Conservation (phyloP, 2,113 vertebrate genomes). For the Gobio gobio region DNA sequence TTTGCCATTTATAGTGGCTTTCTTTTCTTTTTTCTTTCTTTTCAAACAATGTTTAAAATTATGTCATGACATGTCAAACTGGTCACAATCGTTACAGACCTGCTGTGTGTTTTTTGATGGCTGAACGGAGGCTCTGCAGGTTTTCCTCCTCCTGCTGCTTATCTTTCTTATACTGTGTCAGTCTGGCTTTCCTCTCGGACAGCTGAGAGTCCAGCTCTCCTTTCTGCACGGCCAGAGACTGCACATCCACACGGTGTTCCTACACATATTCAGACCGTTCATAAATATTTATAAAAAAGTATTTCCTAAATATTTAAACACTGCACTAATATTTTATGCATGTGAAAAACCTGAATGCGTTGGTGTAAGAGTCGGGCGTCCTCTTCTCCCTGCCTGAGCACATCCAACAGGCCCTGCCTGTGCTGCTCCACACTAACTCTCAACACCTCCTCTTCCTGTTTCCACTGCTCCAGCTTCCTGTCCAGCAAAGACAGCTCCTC, state of each 20-base stretch:
- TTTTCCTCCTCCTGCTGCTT: slow-evolving; percentile 74
- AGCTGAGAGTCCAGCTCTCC: slow-evolving; percentile 79
- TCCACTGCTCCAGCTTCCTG: slow-evolving; percentile 69
- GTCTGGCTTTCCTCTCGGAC: slow-evolving; percentile 75
- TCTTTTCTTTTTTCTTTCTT: too few relatives aligned
- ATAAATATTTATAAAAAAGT: not conserved
- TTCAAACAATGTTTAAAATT: too few relatives aligned
- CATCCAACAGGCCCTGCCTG: slow-evolving; percentile 73
- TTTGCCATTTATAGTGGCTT: too few relatives aligned
- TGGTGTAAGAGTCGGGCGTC: slow-evolving; percentile 65
- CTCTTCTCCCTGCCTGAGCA: slow-evolving; percentile 75
- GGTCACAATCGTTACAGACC: slow-evolving; percentile 59
- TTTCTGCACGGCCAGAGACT: slow-evolving; percentile 78
- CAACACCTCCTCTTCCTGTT: slow-evolving; percentile 75
- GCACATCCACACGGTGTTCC: slow-evolving; percentile 79
- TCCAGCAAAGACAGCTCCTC: slow-evolving; percentile 76
- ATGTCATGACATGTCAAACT: not conserved
- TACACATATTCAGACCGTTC: slow-evolving; percentile 54
- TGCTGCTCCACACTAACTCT: slow-evolving; percentile 75
- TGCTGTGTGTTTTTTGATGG: slow-evolving; percentile 76
- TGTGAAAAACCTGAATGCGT: slow-evolving; percentile 36
- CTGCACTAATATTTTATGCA: not conserved
- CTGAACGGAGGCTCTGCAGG: slow-evolving; percentile 71
- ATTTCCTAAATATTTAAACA: not conserved
- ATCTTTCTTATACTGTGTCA: slow-evolving; percentile 75